These are phyloP conservation scores for Neodon shergylaensis DNA, from an alignment of 2,113 vertebrate species.

Conservation along the genomic window DNA sequence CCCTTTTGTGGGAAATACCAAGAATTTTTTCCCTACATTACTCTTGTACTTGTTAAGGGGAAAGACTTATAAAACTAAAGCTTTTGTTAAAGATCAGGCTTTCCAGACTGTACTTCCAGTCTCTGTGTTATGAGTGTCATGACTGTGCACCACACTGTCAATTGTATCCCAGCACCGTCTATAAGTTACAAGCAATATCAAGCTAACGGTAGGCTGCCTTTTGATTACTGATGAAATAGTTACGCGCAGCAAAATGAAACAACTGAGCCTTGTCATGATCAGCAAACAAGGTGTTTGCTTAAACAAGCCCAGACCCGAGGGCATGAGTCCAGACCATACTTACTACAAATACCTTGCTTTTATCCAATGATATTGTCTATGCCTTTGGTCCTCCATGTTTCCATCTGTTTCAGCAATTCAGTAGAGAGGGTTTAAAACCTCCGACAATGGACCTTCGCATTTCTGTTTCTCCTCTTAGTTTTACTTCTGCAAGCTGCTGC, in stretches of 20 bases:
- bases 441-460: not conserved
- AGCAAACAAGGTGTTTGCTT: not conserved
- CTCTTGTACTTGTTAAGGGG: not conserved
- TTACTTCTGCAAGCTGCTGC: not conserved
- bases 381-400: not conserved
- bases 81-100: not conserved
- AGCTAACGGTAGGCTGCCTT: not conserved
- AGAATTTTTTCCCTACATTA: not conserved
- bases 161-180: not conserved
- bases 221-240: not conserved
- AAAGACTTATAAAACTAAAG: not conserved
- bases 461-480: not conserved
- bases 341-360: not conserved
- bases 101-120: not conserved
- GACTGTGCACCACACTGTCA: accelerated
- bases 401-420: not conserved
- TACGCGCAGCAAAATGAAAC: not conserved
- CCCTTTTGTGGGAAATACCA: not conserved
- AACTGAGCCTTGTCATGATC: not conserved
- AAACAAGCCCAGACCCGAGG: too few species aligned
- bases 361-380: not conserved
- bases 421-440: not conserved
- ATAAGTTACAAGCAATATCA: not conserved
- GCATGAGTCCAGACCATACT: not conserved
- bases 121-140: not conserved